A percentile compares a stretch with the other conserved stretches of the same genome.
Evolutionary conservation across 2,888 invertebrate species (phyloP).

Genomic region (Eristalis tenax): DNA sequence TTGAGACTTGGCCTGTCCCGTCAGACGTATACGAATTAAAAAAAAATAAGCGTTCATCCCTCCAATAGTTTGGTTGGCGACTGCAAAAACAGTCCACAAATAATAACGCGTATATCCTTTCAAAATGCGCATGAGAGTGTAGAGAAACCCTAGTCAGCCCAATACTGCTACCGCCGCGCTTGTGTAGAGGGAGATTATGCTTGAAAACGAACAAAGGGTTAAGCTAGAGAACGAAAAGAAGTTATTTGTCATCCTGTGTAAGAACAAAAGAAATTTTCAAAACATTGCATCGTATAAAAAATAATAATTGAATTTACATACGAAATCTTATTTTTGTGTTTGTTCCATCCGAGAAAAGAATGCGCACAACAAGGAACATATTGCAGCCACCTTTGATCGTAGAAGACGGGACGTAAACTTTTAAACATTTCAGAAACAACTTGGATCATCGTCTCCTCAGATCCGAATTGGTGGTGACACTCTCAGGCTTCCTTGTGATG

Average conservation of each 20-base stretch:
- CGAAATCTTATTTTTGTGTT: slow-evolving; percentile 15
- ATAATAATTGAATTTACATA: slow-evolving; percentile 26
- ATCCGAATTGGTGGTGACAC: slow-evolving; percentile 2
- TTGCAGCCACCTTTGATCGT: slow-evolving; percentile 5
- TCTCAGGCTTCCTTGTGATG: slow-evolving; percentile 45
- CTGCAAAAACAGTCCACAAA: background rate
- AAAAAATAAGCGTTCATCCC: background rate
- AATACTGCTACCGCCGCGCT: slow-evolving; percentile 38
- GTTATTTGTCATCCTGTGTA: slow-evolving; percentile 69
- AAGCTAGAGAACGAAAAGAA: slow-evolving; percentile 66
- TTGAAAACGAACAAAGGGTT: slow-evolving; percentile 56
- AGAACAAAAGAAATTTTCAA: slow-evolving; percentile 59
- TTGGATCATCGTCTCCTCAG: background rate
- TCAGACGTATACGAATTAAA: slow-evolving; percentile 32
- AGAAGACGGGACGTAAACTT: slow-evolving; percentile 5
- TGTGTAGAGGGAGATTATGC: slow-evolving; percentile 46
- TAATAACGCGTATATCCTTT: background rate
- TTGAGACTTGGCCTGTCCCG: slow-evolving; percentile 21
- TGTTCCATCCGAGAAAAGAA: background rate
- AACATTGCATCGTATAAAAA: slow-evolving; percentile 54
- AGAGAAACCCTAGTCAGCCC: slow-evolving; percentile 24
- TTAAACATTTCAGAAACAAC: slow-evolving; percentile 3
- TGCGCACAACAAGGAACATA: slow-evolving; percentile 7
- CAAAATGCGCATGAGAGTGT: slow-evolving; percentile 17
- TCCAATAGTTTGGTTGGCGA: background rate